Evolutionary conservation across 2,888 invertebrate genomes (phyloP).

Genomic region (Leistus spinibarbis): DNA sequence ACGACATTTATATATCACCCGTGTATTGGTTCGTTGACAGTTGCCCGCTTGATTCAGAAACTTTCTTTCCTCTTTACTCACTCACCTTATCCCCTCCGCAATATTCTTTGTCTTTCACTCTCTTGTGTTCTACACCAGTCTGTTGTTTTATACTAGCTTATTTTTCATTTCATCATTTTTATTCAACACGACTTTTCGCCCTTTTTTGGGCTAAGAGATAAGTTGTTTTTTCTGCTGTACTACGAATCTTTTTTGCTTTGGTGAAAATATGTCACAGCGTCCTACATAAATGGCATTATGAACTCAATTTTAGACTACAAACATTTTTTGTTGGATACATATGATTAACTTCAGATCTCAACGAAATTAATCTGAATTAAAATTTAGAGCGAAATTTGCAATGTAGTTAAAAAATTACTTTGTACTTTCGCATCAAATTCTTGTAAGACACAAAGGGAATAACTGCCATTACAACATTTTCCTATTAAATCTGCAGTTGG

Average conservation of each 20-base stretch:
- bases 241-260: not conserved
- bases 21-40: slow-evolving; percentile 37
- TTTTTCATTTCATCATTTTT: slow-evolving; percentile 25
- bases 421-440: too few species aligned
- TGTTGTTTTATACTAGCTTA: slow-evolving; percentile 14
- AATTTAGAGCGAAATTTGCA: too few species aligned
- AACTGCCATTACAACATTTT: too few species aligned
- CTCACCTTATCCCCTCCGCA: not conserved
- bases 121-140: not conserved
- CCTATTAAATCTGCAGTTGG: too few species aligned
- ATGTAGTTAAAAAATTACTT: too few species aligned
- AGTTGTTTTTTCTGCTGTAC: not conserved
- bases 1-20: slow-evolving; percentile 33
- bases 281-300: too few species aligned
- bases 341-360: too few species aligned
- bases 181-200: not conserved
- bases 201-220: not conserved
- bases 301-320: too few species aligned
- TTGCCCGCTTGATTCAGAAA: slow-evolving; percentile 30
- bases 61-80: slow-evolving; percentile 14
- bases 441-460: too few species aligned
- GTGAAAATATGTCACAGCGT: not conserved
- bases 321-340: too few species aligned
- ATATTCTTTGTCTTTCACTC: not conserved
- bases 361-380: too few species aligned